A percentile compares a stretch with the other conserved stretches of the same genome.
These are phyloP conservation scores for Brachionichthys hirsutus DNA, from an alignment of 2,113 vertebrate species.

Conservation along the genomic window DNA sequence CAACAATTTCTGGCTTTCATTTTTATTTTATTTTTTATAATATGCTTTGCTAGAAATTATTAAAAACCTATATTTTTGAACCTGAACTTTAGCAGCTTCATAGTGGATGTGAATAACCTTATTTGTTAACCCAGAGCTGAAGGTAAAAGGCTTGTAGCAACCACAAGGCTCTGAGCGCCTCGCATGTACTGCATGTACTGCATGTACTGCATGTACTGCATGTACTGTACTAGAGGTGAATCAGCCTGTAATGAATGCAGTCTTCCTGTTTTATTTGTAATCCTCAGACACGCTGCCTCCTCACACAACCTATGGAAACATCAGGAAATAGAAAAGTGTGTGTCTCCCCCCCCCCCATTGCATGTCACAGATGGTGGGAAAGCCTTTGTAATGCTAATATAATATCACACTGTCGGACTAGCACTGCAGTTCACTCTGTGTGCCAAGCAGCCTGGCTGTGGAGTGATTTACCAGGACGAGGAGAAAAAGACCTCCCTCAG, in stretches of 20 bases:
- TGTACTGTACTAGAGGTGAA: conserved; percentile 39
- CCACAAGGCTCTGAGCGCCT: conserved; percentile 11
- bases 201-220: neutral
- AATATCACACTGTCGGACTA: conserved; percentile 79
- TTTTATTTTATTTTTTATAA: conserved; percentile 14
- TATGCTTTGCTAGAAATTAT: conserved; percentile 31
- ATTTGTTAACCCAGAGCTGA: conserved; percentile 30
- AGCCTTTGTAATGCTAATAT: conserved; percentile 83
- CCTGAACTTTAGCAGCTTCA: conserved; percentile 21
- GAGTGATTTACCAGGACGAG: conserved; percentile 76
- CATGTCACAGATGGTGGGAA: conserved; percentile 80
- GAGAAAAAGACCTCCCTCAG: conserved; percentile 76
- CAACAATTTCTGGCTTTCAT: conserved; percentile 47
- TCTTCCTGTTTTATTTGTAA: conserved; percentile 42
- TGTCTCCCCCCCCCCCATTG: conserved; percentile 61
- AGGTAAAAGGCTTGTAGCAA: neutral
- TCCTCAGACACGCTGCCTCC: conserved; percentile 41
- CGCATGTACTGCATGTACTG: neutral
- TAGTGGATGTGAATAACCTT: conserved; percentile 13
- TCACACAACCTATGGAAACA: conserved; percentile 73
- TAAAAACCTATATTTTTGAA: conserved; percentile 41
- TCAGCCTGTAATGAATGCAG: conserved; percentile 45
- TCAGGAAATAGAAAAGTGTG: conserved; percentile 70
- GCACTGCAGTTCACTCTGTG: conserved; percentile 68
- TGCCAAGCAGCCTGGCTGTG: conserved; percentile 71